These are phyloP conservation scores for Gryllus longicercus DNA, from an alignment of 2,888 invertebrate genomes.

Conservation along the genomic window DNA sequence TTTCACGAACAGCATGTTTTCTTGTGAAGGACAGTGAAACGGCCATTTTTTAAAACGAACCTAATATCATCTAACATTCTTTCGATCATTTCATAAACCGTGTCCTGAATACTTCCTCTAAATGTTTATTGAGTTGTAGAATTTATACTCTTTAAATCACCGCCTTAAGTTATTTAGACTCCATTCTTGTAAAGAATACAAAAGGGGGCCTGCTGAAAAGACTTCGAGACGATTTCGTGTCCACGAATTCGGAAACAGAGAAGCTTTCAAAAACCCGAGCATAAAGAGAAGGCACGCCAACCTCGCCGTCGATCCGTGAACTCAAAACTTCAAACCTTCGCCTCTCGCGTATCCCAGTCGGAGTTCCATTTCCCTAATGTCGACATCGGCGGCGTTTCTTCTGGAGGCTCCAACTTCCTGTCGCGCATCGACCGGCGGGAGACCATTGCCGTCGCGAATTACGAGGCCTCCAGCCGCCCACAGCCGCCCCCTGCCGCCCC, in stretches of 20 bases:
- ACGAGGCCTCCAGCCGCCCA: background rate
- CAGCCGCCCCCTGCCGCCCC: background rate
- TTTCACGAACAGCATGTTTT: too few relatives aligned
- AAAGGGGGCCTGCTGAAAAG: background rate
- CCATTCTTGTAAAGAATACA: too few relatives aligned
- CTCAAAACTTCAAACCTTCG: background rate
- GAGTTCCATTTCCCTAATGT: slow-evolving; percentile 17
- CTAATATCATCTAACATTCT: too few relatives aligned
- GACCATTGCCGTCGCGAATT: slow-evolving; percentile 5
- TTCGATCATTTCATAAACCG: too few relatives aligned
- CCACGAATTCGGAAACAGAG: background rate
- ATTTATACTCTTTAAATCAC: too few relatives aligned
- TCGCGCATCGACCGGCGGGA: background rate
- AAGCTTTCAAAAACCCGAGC: background rate
- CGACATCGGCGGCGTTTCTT: slow-evolving; percentile 4
- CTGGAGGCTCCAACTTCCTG: background rate
- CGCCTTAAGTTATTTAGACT: too few relatives aligned
- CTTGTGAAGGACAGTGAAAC: too few relatives aligned
- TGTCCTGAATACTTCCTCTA: too few relatives aligned
- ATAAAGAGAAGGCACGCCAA: background rate
- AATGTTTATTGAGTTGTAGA: too few relatives aligned
- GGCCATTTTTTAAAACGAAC: too few relatives aligned
- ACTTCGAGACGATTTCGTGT: background rate
- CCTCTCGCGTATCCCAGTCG: background rate
- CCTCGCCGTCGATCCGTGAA: background rate